Evolutionary conservation across 2,797 vertebrate species (phyloP).

Genomic region (Remorina albescens): DNA sequence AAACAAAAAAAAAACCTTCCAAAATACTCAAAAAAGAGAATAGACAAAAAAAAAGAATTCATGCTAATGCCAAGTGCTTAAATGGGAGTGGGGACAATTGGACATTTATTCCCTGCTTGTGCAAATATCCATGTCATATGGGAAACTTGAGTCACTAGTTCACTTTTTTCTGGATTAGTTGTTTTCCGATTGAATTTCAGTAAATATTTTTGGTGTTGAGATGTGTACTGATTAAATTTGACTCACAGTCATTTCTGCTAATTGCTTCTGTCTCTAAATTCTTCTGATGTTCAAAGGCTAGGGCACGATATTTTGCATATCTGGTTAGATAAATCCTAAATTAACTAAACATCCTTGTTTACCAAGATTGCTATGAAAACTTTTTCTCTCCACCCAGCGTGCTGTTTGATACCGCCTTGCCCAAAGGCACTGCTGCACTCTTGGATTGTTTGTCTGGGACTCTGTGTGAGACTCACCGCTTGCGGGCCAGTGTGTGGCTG

Average conservation of each 20-base stretch:
- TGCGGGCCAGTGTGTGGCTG: conserved; percentile 34
- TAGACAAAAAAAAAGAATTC: too few species aligned
- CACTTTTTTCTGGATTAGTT: not conserved
- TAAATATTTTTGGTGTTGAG: not conserved
- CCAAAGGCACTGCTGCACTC: conserved; percentile 30
- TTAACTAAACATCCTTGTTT: conserved; percentile 64
- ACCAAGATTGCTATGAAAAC: conserved; percentile 27
- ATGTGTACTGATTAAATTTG: not conserved
- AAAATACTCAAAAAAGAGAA: too few species aligned
- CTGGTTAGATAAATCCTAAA: conserved; percentile 23
- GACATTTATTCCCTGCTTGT: not conserved
- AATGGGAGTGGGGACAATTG: too few species aligned
- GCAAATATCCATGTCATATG: not conserved
- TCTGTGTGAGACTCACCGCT: conserved; percentile 5
- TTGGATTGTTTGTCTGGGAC: conserved; percentile 47
- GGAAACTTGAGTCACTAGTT: not conserved
- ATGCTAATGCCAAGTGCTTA: not conserved
- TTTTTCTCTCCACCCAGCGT: conserved; percentile 47
- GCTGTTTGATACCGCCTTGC: conserved; percentile 38
- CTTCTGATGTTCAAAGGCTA: not conserved
- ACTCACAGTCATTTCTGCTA: not conserved
- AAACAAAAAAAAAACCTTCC: too few species aligned
- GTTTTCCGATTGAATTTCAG: not conserved
- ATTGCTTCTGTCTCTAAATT: conserved; percentile 4
- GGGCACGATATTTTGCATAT: not conserved